Base-by-base conservation (phyloP, 2,797 vertebrate species). In the Sphenodon punctatus region DNA sequence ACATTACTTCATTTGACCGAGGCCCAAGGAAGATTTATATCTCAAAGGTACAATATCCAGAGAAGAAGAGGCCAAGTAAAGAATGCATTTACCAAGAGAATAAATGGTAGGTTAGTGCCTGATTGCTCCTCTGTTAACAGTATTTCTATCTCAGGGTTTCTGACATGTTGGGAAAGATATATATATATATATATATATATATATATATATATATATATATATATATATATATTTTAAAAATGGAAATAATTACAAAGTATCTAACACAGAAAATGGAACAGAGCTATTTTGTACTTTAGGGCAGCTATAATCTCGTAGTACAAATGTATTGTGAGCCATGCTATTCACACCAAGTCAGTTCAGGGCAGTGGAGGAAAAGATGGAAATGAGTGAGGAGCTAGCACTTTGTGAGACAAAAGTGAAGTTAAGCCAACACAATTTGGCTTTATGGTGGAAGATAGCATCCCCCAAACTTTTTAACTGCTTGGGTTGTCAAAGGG, bases 281-380 rank as follows among this genome's bases (percentile, higher is more conserved):
- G 42, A 42, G 5, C 13, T 48, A 17, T 56, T 67, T 36, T 89
- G 51, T 81, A 53, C 72, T 92, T 87, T 75, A 63, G 81, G 88
- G 69, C 56, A 89, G 46, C 30, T 76, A 38, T 75, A 69, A 72
- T 81, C 92, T 89, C 19, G 84, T 22, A 80, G 22, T 41, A 48
- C 71, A 79, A 15, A 55, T 81, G 25, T 85, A 43, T 67, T 74
- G 23, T 60, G 68, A 86, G 60, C 7, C 14, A 4, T 53, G 60
- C 61, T 77, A 4, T 48, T 88, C 78, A 82, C 77, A 46, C 32
- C 64, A 60, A 11, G 63, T 51, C 49, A 34, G 41, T 60, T 72
- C 8, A 46, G 5, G 19, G 77, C 45, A 71, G 53, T 7, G 69
- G 39, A 79, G 73, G 80, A 69, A n/a, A n/a, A n/a, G n/a, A n/a